Percentiles rank a stretch among this genome's conserved stretches.
These are phyloP conservation scores for Solenodon paradoxus DNA, from an alignment of 2,113 vertebrate species.

Conservation along the genomic window DNA sequence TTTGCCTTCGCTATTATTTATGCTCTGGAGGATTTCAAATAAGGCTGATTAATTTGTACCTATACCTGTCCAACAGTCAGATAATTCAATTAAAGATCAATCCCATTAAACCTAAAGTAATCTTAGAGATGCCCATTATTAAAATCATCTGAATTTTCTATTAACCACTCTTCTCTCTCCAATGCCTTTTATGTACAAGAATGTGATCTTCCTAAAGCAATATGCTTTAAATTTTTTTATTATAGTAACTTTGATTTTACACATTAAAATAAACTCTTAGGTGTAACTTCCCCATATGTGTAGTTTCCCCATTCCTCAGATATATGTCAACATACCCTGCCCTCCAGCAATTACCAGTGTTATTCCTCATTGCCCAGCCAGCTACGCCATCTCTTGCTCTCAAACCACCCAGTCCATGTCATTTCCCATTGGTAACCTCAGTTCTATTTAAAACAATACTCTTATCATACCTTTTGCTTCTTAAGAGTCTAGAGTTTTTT, in stretches of 20 bases:
- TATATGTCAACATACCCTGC: no score
- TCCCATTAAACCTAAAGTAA: background rate
- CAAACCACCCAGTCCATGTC: no score
- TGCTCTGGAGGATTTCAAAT: background rate
- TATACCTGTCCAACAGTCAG: background rate
- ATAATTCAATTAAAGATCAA: background rate
- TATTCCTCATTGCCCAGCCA: no score
- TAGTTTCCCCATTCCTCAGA: no score
- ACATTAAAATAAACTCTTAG: no score
- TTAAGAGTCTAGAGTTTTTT: background rate
- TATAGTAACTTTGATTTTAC: no score
- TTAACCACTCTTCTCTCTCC: background rate
- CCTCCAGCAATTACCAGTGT: no score
- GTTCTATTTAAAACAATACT: no score
- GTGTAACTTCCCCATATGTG: no score
- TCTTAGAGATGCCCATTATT: background rate
- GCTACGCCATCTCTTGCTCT: no score
- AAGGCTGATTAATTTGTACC: background rate
- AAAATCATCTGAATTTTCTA: background rate
- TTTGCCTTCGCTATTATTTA: background rate
- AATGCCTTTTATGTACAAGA: background rate
- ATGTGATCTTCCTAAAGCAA: background rate
- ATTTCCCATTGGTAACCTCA: no score
- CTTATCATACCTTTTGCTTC: background rate
- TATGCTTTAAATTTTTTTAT: no score